phyloP scores from a whole-genome alignment of 2,888 invertebrate species.

The Cosmia pyralina region DNA sequence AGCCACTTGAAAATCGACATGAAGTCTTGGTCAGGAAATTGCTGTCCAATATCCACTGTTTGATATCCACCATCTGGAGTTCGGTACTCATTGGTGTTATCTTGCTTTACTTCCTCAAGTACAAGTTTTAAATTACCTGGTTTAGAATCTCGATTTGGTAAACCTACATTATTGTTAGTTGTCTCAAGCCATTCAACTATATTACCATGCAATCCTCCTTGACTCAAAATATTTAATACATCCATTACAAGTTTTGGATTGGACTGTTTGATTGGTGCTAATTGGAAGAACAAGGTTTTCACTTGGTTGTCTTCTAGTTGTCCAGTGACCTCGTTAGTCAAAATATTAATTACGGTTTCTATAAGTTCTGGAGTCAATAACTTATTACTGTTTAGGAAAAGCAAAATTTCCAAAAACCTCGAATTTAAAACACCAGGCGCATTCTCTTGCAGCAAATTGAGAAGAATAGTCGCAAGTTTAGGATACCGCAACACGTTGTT shows the following conservation, averaged over 20 bases:
- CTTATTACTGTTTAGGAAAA: slow-evolving; percentile 40
- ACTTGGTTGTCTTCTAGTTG: slow-evolving; percentile 38
- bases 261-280: slow-evolving; percentile 35
- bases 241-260: slow-evolving; percentile 44
- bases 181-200: slow-evolving; percentile 34
- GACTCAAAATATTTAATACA: slow-evolving; percentile 38
- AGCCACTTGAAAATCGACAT: slow-evolving; percentile 47
- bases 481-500: slow-evolving; percentile 30
- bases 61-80: slow-evolving; percentile 21
- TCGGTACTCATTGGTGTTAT: slow-evolving; percentile 1
- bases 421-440: slow-evolving; percentile 33
- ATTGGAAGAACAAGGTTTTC: slow-evolving; percentile 25
- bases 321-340: slow-evolving; percentile 42
- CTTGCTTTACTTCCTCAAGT: not conserved
- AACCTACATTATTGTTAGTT: slow-evolving; percentile 1
- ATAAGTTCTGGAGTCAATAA: slow-evolving; percentile 42
- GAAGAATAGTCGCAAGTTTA: slow-evolving; percentile 10
- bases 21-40: slow-evolving; percentile 32
- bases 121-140: not conserved
- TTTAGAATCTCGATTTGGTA: slow-evolving; percentile 18
- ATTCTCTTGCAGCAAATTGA: slow-evolving; percentile 32
- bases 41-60: not conserved
- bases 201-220: slow-evolving; percentile 26
- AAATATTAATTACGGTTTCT: slow-evolving; percentile 39
- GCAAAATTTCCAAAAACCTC: slow-evolving; percentile 49